Percentiles rank a stretch among this genome's conserved stretches.
These are phyloP conservation scores for Podotricha telesiphe DNA, from an alignment of 2,888 invertebrate genomes.

Conservation along the genomic window DNA sequence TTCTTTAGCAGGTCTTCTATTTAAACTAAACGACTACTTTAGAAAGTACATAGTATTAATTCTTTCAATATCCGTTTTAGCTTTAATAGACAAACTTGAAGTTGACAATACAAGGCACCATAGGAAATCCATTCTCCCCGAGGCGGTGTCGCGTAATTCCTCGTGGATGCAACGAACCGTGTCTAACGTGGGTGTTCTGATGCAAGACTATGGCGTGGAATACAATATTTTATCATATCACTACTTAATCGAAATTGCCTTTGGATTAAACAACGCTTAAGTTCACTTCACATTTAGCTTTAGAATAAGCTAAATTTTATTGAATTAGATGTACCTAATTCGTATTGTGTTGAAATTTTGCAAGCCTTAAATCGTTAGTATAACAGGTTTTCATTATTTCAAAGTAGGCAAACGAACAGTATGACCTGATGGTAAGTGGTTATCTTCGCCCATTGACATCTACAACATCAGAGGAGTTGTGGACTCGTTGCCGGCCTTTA, in stretches of 20 bases:
- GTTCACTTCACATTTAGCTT: slow-evolving; percentile 7
- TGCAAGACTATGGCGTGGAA: slow-evolving; percentile 37
- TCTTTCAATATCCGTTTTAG: slow-evolving; percentile 38
- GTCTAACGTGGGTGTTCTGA: slow-evolving; percentile 43
- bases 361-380: too few relatives aligned
- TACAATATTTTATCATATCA: slow-evolving; percentile 36
- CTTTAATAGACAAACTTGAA: slow-evolving; percentile 38
- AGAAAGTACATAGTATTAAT: slow-evolving; percentile 25
- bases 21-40: slow-evolving; percentile 9
- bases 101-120: slow-evolving; percentile 41
- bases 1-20: not conserved
- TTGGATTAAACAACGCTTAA: slow-evolving; percentile 11
- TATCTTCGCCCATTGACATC: too few relatives aligned
- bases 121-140: slow-evolving; percentile 44
- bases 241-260: slow-evolving; percentile 34
- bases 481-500: too few relatives aligned
- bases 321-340: too few relatives aligned
- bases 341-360: too few relatives aligned
- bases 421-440: too few relatives aligned
- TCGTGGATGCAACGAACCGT: slow-evolving; percentile 39
- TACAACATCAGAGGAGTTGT: too few relatives aligned
- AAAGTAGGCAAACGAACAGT: too few relatives aligned
- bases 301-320: not conserved
- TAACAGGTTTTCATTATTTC: too few relatives aligned
- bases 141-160: slow-evolving; percentile 45